Evolutionary conservation across 1,140 invertebrate genomes (phyloP), one percentile per base, ranked within the genome.

Genomic region (Hestina assimilis): DNA sequence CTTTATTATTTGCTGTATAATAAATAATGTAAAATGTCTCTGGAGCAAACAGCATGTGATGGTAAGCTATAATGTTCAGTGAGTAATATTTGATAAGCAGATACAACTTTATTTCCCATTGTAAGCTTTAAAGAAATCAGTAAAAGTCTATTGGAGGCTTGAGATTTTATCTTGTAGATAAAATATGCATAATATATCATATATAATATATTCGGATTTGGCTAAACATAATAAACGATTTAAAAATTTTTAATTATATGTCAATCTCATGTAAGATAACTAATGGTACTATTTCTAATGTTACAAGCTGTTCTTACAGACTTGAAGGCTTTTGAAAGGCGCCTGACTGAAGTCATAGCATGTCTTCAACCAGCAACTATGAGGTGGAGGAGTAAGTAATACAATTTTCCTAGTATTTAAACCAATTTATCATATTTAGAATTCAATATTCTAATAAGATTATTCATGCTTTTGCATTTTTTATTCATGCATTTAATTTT

Each of bases 331-430:
- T 99, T 99, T 89, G 98, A 99, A 83, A 92, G 97, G 57, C 91
- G 98, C 50, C 89, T 99, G 1, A 98, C 97, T 4, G 98, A 99
- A 92, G 96, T 99, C n/a, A 97, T 99, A 79, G 93, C 94, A 64
- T 96, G 96, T 83, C 91, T 98, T 57, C 95, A 97, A 75, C 97
- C 97, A 42, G 93, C 95, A 41, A 97, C 97, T 48, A 92, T 93
- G 61, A 91, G 96, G 90, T 99, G 97, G 97, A 93, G 97, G 92
- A 94, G 96, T 97, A 92, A 90, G 90, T 89, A 55, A 35, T 3
- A 35, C n/a, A 17, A 5, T 35, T 0, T 0, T 31, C 2, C 1
- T 31, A 11, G 5, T n/a, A 12, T 12, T 4, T 20, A 17, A 20
- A 17, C 9, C 6, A 5, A 40, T 19, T 20, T 20, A 19, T 19